Base-by-base conservation (phyloP, 2,888 invertebrate species). In the Ariolimax columbianus region DNA sequence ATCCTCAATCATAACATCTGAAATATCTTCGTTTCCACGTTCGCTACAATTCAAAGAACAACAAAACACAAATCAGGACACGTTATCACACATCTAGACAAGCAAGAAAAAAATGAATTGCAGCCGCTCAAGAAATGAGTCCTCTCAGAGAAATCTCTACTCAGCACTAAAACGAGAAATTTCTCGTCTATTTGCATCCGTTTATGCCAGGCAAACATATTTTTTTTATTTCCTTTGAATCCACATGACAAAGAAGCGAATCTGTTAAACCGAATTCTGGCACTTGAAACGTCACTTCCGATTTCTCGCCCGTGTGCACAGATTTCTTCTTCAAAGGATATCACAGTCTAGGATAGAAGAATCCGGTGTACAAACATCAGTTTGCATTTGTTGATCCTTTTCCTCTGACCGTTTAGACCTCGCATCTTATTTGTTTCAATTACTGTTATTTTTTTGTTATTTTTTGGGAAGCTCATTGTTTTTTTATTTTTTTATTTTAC, bases 211-310 rank as follows among this genome's bases (percentile, higher is more conserved):
- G n/a, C 0, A 26, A 40, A 0, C 9, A 38, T 17, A 72, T 72
- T 26, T 40, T 72, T 40, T 40, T 3, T 4, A 26, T n/a, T 55
- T 55, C 23, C 75, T 47, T 43, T n/a, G 11, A 51, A 75, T 1
- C 38, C 17, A 7, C 30, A 2, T 43, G 40, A 79, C 79, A 63
- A 79, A 79, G 68, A 79, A 43, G 40, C 26, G n/a, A 40, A 43
- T 43, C 66, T 63, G 79, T 79, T 79, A 36, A 63, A 66, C 79
- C 19, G 51, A 36, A 66, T 66, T n/a, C 68, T 19, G 68, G 43
- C 59, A 79, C 66, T 66, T 68, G 26, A 26, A 43, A 79, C 66
- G 79, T 79, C 79, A 79, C 79, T 79, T 79, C 79, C 79, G 79
- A 79, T 79, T 66, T 66, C 17, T 4, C 63, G 40, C n/a, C 17